phyloP scores from a whole-genome alignment of 2,113 vertebrate species.

The Picathartes gymnocephalus region DNA sequence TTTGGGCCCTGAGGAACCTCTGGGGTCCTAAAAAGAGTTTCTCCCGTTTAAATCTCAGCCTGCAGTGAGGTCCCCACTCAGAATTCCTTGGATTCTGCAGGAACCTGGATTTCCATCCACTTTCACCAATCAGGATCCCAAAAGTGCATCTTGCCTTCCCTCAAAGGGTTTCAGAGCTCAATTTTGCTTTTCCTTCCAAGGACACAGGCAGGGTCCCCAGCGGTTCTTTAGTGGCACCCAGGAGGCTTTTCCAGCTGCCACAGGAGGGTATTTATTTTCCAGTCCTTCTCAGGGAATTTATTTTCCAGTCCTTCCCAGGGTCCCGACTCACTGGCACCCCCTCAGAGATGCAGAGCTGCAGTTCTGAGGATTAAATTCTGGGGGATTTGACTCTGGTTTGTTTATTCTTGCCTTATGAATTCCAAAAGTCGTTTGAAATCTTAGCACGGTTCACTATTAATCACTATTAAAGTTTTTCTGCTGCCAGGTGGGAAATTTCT shows the following conservation, averaged over 20 bases:
- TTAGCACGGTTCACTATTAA: accelerated
- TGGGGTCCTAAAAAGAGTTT: background rate
- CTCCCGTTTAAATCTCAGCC: background rate
- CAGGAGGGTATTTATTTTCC: background rate
- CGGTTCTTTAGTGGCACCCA: background rate
- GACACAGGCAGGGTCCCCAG: background rate
- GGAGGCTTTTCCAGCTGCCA: background rate
- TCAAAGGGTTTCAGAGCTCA: background rate
- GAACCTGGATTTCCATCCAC: background rate
- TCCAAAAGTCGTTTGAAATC: background rate
- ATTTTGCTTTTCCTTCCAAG: background rate
- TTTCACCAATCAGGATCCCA: background rate
- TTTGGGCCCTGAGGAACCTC: background rate
- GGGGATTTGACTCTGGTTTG: background rate
- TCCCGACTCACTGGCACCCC: accelerated
- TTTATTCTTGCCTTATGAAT: background rate
- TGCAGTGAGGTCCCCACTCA: background rate
- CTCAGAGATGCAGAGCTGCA: background rate
- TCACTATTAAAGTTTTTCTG: accelerated
- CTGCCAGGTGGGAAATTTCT: background rate
- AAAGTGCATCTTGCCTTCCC: background rate
- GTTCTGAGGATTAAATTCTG: background rate
- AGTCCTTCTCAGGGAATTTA: background rate
- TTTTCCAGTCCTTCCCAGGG: background rate
- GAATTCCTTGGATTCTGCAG: background rate